Evolutionary conservation across 2,888 invertebrate species (phyloP).

Genomic region (Allygus modestus): DNA sequence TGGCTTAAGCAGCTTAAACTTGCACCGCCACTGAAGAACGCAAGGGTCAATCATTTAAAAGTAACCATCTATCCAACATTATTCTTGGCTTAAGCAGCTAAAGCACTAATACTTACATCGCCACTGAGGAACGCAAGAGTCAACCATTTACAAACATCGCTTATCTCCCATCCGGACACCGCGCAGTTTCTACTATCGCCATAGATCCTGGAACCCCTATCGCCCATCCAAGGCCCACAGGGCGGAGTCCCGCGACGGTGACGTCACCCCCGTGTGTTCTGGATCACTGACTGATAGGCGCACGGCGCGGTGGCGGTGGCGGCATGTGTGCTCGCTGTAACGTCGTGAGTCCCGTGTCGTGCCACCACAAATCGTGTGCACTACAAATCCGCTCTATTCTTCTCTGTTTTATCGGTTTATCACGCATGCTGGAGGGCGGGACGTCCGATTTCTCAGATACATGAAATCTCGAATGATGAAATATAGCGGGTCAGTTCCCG

Average conservation of each 20-base stretch:
- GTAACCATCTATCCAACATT: no score
- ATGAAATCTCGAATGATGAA: slow-evolving; percentile 58
- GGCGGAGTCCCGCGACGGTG: no score
- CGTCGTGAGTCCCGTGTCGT: slow-evolving; percentile 35
- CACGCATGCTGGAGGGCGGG: slow-evolving; percentile 61
- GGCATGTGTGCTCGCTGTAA: slow-evolving; percentile 28
- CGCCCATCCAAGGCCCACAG: background rate
- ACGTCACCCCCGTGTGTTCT: slow-evolving; percentile 31
- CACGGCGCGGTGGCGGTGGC: background rate
- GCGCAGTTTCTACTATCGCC: no score
- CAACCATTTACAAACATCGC: no score
- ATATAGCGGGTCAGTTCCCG: slow-evolving; percentile 55
- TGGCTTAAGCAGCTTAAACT: no score
- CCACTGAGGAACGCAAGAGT: no score
- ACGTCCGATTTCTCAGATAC: slow-evolving; percentile 61
- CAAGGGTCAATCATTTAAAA: no score
- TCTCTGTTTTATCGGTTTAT: slow-evolving; percentile 61
- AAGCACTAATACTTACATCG: no score
- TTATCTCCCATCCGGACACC: no score
- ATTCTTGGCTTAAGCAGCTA: no score
- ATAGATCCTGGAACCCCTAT: background rate
- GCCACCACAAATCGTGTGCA: slow-evolving; percentile 60
- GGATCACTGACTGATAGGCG: slow-evolving; percentile 47
- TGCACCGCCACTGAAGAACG: no score
- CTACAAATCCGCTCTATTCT: slow-evolving; percentile 62